Conservation (phyloP, 2,797 vertebrate genomes). For the Chanos chanos region DNA sequence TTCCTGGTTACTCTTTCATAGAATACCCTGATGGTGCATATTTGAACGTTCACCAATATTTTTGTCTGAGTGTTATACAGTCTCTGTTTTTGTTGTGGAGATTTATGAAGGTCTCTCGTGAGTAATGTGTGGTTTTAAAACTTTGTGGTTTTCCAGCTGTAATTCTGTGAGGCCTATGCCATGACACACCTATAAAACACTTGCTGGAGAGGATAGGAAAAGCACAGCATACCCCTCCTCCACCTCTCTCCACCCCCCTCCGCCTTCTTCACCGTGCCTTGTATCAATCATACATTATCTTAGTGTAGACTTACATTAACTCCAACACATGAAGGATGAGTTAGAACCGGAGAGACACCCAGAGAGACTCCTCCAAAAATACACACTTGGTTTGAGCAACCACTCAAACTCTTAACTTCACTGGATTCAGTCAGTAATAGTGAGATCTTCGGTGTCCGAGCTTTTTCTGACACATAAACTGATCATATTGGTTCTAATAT, state of each 20-base stretch:
- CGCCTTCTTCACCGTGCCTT: not conserved
- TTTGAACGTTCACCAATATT: constrained; percentile 10
- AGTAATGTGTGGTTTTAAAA: constrained; percentile 13
- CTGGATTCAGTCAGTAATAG: too few species aligned
- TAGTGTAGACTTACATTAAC: not conserved
- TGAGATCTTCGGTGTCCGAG: too few species aligned
- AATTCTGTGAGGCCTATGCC: not conserved
- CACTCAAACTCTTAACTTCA: too few species aligned
- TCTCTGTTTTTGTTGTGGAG: not conserved
- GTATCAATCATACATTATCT: constrained; percentile 24
- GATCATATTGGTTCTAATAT: too few species aligned
- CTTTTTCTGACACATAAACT: constrained; percentile 3
- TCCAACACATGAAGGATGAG: constrained; percentile 3
- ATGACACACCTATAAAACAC: constrained; percentile 20
- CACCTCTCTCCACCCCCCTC: too few species aligned
- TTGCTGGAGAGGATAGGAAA: not conserved
- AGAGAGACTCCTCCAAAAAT: constrained; percentile 8
- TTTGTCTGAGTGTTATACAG: constrained; percentile 22
- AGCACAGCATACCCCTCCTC: constrained; percentile 1
- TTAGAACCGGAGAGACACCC: not conserved
- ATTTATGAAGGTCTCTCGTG: constrained; percentile 20
- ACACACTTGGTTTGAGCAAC: too few species aligned
- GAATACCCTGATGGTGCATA: too few species aligned
- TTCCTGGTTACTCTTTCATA: too few species aligned
- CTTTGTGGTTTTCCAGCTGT: constrained; percentile 12